Conservation (phyloP, 2,888 invertebrate genomes). For the Troides aeacus region DNA sequence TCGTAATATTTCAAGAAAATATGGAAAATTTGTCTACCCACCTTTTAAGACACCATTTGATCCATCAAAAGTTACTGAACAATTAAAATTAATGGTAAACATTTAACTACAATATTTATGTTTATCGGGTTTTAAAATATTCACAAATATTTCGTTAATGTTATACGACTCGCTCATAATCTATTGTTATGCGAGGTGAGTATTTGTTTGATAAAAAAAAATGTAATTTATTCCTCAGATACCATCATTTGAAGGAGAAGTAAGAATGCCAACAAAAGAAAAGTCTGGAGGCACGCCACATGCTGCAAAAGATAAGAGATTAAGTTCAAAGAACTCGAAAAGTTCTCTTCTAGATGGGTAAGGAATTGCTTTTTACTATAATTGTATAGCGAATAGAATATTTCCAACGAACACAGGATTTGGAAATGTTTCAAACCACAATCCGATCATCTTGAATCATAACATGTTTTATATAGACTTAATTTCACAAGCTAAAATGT, state of each 20-base stretch:
- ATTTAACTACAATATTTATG: slow-evolving; percentile 14
- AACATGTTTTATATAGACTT: no score
- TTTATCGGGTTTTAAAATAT: not conserved
- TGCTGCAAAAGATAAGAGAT: slow-evolving; percentile 49
- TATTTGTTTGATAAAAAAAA: not conserved
- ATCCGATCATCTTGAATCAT: no score
- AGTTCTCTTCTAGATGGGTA: slow-evolving; percentile 59
- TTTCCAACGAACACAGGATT: no score
- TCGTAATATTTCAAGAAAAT: slow-evolving; percentile 84
- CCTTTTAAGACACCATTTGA: slow-evolving; percentile 85
- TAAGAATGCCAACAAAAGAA: slow-evolving; percentile 45
- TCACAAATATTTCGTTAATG: no score
- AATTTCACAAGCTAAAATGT: no score
- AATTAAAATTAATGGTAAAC: slow-evolving; percentile 82
- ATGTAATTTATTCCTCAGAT: slow-evolving; percentile 47
- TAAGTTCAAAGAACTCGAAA: slow-evolving; percentile 63
- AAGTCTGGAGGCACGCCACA: slow-evolving; percentile 45
- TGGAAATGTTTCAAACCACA: no score
- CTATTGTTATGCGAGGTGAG: not conserved
- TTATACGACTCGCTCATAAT: no score
- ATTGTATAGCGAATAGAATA: not conserved
- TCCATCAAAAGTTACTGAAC: slow-evolving; percentile 80
- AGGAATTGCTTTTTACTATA: slow-evolving; percentile 26
- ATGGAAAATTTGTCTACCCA: slow-evolving; percentile 87
- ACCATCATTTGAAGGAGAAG: slow-evolving; percentile 63